Percentiles rank a stretch among this genome's conserved stretches.
phyloP scores from a whole-genome alignment of 2,797 vertebrate genomes.

The Melanotaenia parkinsoni region DNA sequence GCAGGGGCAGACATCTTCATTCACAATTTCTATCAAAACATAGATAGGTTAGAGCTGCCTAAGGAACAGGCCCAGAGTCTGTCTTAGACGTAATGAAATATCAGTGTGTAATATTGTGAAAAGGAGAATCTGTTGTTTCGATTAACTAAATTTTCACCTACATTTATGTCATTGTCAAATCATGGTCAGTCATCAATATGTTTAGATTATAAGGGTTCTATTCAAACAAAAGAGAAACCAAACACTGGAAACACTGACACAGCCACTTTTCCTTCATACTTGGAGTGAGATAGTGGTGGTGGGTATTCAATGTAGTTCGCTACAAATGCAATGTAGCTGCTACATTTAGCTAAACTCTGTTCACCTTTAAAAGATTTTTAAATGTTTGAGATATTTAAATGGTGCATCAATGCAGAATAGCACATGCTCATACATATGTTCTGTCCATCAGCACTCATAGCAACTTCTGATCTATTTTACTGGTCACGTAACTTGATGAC shows the following conservation, averaged over 20 bases:
- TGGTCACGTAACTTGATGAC: background rate
- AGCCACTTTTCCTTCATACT: background rate
- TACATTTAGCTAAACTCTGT: background rate
- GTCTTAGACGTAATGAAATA: background rate
- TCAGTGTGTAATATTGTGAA: background rate
- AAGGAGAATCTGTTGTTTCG: background rate
- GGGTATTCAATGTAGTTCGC: background rate
- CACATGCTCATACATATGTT: background rate
- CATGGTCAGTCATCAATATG: background rate
- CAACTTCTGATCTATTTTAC: background rate
- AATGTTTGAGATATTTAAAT: background rate
- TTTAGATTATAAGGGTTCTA: background rate
- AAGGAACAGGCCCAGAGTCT: background rate
- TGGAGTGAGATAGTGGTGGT: background rate
- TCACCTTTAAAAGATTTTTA: background rate
- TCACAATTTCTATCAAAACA: constrained; percentile 30
- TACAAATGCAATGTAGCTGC: background rate
- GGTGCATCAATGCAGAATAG: background rate
- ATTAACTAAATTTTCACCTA: background rate
- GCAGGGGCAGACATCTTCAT: constrained; percentile 39
- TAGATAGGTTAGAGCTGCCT: constrained; percentile 11
- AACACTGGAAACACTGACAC: background rate
- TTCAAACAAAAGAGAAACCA: background rate
- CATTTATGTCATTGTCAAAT: background rate
- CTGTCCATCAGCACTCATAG: background rate